Evolutionary conservation across 92 coral and sea anemone genomes (phyloP), one percentile per base, ranked within the genome.

Genomic region (Parazoanthus darwini): DNA sequence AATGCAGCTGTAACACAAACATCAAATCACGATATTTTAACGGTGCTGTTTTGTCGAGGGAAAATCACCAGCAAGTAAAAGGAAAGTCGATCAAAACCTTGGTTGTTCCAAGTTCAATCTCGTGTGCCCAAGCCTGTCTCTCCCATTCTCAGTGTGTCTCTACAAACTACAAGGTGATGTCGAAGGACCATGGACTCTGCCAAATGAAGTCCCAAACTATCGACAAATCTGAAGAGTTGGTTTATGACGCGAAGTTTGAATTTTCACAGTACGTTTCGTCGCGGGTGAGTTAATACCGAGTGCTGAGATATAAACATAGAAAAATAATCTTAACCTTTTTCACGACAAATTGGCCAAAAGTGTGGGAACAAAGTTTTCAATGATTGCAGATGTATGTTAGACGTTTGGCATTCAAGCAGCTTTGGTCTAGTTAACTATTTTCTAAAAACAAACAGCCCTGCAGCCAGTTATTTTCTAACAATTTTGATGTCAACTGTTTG

Each of bases 111-210:
- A 76, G 80, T 74, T 74, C 79, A 74, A 37, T 74, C 44, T 74
- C 79, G 50, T 76, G 80, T 6, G 80, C 80, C 1, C 80, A 76
- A 76, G 54, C 80, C n/a, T 76, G 80, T 22, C 80, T 76, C 46
- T 36, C 80, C 3, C 46, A 76, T 76, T 39, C 80, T 39, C n/a
- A 76, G 16, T 76, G 54, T 5, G 80, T 76, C 26, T 76, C 54
- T 76, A 76, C 80, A 4, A 76, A 76, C 51, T 76, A 76, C 51
- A 38, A 76, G 80, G 46, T 38, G 18, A 4, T 76, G 23, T 37
- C 80, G 25, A 42, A 76, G 48, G 46, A 76, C 11, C 80, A 18
- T 1, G 80, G 80, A 76, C 18, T 39, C 25, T 76, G 80, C n/a
- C 80, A 76, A 23, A 18, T 76, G 80, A 76, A 76, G 44, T 18